Conservation (phyloP, 1,140 invertebrate species). For the Liolophura sinensis region DNA sequence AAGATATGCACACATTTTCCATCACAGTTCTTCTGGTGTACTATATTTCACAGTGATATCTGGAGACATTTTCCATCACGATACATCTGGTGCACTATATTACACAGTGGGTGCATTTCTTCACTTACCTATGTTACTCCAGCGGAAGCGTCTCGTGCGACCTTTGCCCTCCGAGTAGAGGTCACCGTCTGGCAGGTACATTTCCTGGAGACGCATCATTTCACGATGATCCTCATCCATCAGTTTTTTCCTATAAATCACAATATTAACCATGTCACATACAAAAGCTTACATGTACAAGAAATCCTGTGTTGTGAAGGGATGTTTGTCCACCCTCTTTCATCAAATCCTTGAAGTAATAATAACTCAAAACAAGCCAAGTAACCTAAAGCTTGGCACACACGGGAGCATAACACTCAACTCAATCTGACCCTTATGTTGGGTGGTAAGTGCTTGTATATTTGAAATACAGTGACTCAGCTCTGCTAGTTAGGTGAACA, state of each 20-base stretch:
- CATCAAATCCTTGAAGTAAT: too few species aligned
- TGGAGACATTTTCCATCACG: neutral
- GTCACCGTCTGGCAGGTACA: slow-evolving; percentile 85
- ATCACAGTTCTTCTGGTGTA: neutral
- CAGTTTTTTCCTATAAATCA: slow-evolving; percentile 66
- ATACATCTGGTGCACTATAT: neutral
- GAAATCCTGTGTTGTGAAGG: too few species aligned
- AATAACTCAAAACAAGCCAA: too few species aligned
- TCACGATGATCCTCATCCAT: slow-evolving; percentile 82
- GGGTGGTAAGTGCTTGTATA: too few species aligned
- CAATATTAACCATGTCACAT: too few species aligned
- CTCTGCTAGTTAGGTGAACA: too few species aligned
- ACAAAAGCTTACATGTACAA: too few species aligned
- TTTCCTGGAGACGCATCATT: slow-evolving; percentile 76
- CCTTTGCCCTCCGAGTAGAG: slow-evolving; percentile 72
- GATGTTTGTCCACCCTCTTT: too few species aligned
- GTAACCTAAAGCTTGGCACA: too few species aligned
- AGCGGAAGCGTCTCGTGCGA: slow-evolving; percentile 77
- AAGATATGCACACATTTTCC: neutral
- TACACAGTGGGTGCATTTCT: neutral
- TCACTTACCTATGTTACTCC: slow-evolving; percentile 74
- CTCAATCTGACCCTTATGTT: too few species aligned
- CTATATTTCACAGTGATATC: neutral
- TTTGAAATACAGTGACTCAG: too few species aligned
- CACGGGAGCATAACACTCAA: too few species aligned